A percentile compares a stretch with the other conserved stretches of the same genome.
Evolutionary conservation across 2,113 vertebrate species (phyloP).

Genomic region (Clinocottus analis): DNA sequence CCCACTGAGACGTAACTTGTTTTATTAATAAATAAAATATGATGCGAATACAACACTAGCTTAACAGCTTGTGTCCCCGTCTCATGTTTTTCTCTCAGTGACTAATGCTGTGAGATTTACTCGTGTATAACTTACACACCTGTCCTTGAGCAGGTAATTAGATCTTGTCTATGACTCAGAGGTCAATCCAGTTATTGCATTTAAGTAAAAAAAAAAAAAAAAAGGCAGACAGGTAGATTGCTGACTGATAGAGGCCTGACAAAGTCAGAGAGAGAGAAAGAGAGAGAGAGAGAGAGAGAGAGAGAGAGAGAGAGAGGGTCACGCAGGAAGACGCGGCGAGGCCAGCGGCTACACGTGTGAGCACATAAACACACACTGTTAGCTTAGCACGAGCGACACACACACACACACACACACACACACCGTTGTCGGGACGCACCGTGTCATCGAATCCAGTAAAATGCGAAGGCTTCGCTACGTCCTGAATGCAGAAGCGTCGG

Average conservation of each 20-base stretch:
- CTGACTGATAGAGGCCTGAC: constrained; percentile 4
- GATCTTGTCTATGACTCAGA: constrained; percentile 68
- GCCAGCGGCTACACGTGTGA: constrained; percentile 46
- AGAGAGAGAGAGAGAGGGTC: constrained; percentile 34
- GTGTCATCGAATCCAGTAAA: constrained; percentile 62
- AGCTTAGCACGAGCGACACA: constrained; percentile 8
- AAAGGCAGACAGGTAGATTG: constrained; percentile 24
- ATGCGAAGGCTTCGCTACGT: constrained; percentile 51
- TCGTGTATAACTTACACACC: constrained; percentile 69
- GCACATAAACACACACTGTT: constrained; percentile 42
- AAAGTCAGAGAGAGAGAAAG: constrained; percentile 36
- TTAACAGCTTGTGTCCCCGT: not conserved
- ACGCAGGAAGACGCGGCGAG: constrained; percentile 20
- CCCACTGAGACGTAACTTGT: not conserved
- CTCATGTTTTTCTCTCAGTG: constrained; percentile 29
- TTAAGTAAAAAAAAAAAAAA: constrained; percentile 40
- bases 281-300: constrained; percentile 14
- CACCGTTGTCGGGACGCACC: not conserved
- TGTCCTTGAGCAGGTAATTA: constrained; percentile 80
- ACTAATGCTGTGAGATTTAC: constrained; percentile 62
- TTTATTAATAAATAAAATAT: constrained; percentile 8
- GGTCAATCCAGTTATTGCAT: constrained; percentile 77
- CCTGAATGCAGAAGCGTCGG: constrained; percentile 51
- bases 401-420: constrained; percentile 35
- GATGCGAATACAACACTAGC: not conserved